Evolutionary conservation across 2,113 vertebrate species (phyloP).

Genomic region (Perognathus longimembris): DNA sequence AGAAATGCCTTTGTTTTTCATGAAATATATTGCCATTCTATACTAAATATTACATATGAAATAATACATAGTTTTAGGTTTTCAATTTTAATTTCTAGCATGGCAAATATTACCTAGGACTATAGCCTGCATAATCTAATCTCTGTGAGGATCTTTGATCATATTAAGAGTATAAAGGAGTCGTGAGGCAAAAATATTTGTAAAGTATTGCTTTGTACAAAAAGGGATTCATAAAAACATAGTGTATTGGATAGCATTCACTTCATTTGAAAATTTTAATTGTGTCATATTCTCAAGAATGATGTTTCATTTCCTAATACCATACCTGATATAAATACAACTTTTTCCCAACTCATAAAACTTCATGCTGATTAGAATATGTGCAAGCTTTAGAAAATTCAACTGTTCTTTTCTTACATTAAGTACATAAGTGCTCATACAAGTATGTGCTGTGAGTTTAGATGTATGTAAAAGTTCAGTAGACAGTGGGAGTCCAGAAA

Average conservation of each 20-base stretch:
- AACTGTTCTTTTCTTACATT: background rate
- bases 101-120: background rate
- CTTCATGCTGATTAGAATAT: slow-evolving; percentile 1
- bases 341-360: slow-evolving; percentile 13
- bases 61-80: background rate
- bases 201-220: background rate
- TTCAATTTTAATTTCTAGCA: background rate
- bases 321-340: background rate
- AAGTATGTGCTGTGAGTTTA: fast-evolving
- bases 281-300: background rate
- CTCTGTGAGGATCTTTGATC: background rate
- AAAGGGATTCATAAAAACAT: slow-evolving; percentile 18
- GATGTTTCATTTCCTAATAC: slow-evolving; percentile 9
- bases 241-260: background rate
- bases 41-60: background rate
- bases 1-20: slow-evolving; percentile 6
- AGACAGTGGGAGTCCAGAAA: background rate
- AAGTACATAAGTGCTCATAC: background rate
- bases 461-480: background rate
- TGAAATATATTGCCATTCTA: background rate
- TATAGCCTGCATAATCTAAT: background rate
- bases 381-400: background rate
- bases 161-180: background rate
- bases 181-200: background rate
- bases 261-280: slow-evolving; percentile 37